phyloP scores from a whole-genome alignment of 2,888 invertebrate species.

The Apodemia zela region DNA sequence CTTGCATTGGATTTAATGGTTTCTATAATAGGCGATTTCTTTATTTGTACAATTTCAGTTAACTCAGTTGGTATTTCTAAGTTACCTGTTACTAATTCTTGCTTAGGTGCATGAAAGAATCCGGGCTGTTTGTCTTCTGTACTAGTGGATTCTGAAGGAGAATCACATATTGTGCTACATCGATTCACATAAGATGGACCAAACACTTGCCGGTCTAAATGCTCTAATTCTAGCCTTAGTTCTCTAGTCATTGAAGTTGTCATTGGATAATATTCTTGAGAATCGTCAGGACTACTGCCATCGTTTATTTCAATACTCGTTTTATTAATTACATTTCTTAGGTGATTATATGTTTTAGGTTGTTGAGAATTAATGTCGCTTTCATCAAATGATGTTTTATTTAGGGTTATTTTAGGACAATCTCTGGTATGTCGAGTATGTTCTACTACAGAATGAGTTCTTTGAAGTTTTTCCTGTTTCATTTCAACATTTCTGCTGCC shows the following conservation, averaged over 20 bases:
- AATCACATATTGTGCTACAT: conserved; percentile 62
- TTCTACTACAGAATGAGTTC: conserved; percentile 60
- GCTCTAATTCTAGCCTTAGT: conserved; percentile 89
- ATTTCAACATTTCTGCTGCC: conserved; percentile 72
- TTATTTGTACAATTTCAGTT: conserved; percentile 46
- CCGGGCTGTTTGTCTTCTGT: conserved; percentile 61
- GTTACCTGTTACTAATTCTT: conserved; percentile 41
- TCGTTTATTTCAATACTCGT: conserved; percentile 66
- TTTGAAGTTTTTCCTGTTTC: conserved; percentile 54
- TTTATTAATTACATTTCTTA: conserved; percentile 42
- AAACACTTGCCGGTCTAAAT: conserved; percentile 91
- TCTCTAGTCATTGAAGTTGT: conserved; percentile 93
- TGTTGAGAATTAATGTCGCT: conserved; percentile 44
- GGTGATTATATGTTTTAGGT: conserved; percentile 39
- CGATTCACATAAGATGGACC: conserved; percentile 75
- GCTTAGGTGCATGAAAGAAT: conserved; percentile 46
- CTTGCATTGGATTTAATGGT: conserved; percentile 63
- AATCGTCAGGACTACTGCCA: conserved; percentile 88
- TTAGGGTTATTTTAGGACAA: conserved; percentile 58
- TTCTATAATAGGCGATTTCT: conserved; percentile 60
- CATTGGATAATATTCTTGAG: conserved; percentile 92
- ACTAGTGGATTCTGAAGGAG: conserved; percentile 67
- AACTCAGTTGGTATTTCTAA: conserved; percentile 44
- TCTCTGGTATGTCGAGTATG: conserved; percentile 46
- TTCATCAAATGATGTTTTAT: conserved; percentile 59